These are phyloP conservation scores for Malurus leucopterus DNA, from an alignment of 2,797 vertebrate species.

Conservation along the genomic window DNA sequence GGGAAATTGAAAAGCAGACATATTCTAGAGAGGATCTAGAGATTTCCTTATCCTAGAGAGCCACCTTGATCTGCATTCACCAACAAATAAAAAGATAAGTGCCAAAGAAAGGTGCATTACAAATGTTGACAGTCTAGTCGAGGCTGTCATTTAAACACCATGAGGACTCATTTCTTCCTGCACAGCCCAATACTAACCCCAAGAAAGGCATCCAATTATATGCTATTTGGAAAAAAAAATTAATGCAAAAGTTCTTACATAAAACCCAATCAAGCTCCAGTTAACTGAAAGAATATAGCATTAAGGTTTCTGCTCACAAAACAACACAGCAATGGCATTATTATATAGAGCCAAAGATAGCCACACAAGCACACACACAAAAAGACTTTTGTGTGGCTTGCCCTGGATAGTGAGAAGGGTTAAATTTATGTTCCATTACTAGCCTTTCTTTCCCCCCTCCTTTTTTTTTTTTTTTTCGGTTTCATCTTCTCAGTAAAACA, in stretches of 20 bases:
- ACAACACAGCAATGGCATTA: not conserved
- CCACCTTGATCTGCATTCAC: not conserved
- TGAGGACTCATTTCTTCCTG: not conserved
- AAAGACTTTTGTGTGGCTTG: not conserved
- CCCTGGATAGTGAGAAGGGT: conserved; percentile 69
- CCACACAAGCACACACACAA: not conserved
- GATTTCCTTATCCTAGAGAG: not conserved
- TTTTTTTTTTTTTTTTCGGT: conserved; percentile 70
- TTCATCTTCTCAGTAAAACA: conserved; percentile 98
- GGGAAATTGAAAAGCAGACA: not conserved
- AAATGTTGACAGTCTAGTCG: not conserved
- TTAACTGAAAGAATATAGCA: conserved; percentile 17
- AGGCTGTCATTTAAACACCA: not conserved
- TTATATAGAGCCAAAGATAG: not conserved
- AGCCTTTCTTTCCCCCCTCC: conserved; percentile 1
- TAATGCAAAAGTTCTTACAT: not conserved
- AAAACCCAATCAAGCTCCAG: conserved; percentile 21
- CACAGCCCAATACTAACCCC: not conserved
- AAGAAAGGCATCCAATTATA: not conserved
- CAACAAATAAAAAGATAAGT: not conserved
- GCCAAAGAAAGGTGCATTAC: not conserved
- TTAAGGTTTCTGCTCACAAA: conserved; percentile 29
- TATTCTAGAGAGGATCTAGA: not conserved
- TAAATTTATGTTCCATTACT: conserved; percentile 88
- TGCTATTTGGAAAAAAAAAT: not conserved